phyloP scores from a whole-genome alignment of 2,888 invertebrate species.

The Laothoe populi region DNA sequence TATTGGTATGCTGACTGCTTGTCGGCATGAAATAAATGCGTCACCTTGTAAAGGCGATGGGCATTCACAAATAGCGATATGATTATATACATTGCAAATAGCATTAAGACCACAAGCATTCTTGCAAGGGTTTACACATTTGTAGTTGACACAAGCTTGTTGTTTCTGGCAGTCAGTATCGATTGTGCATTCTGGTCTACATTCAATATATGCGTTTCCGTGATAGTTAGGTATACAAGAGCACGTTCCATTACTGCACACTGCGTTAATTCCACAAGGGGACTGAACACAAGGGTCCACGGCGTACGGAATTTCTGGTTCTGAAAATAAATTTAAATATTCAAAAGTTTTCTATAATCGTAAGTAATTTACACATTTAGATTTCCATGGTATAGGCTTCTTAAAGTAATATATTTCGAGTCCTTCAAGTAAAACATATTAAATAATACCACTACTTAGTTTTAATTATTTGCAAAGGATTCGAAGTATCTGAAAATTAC shows the following conservation, averaged over 20 bases:
- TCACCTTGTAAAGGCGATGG: slow-evolving; percentile 90
- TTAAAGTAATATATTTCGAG: too few relatives aligned
- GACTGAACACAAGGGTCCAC: slow-evolving; percentile 85
- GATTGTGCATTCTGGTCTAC: slow-evolving; percentile 90
- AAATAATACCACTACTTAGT: too few relatives aligned
- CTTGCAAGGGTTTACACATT: slow-evolving; percentile 90
- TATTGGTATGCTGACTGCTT: slow-evolving; percentile 64
- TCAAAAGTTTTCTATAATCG: slow-evolving; percentile 21
- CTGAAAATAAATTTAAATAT: slow-evolving; percentile 48
- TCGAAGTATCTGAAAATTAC: too few relatives aligned
- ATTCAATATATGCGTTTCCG: slow-evolving; percentile 88
- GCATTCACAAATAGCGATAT: slow-evolving; percentile 91
- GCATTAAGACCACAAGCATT: slow-evolving; percentile 89
- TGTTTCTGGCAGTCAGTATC: slow-evolving; percentile 90
- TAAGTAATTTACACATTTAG: slow-evolving; percentile 9
- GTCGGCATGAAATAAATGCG: slow-evolving; percentile 89
- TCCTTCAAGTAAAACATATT: too few relatives aligned
- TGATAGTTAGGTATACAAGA: slow-evolving; percentile 86
- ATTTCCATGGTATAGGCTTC: too few relatives aligned
- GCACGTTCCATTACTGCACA: slow-evolving; percentile 86
- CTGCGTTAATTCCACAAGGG: slow-evolving; percentile 87
- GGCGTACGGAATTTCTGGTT: slow-evolving; percentile 60
- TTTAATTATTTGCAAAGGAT: too few relatives aligned
- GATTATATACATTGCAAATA: slow-evolving; percentile 90
- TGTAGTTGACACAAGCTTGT: slow-evolving; percentile 88